These are phyloP conservation scores for Myrmecophaga tridactyla DNA, from an alignment of 2,113 vertebrate species.

Conservation along the genomic window DNA sequence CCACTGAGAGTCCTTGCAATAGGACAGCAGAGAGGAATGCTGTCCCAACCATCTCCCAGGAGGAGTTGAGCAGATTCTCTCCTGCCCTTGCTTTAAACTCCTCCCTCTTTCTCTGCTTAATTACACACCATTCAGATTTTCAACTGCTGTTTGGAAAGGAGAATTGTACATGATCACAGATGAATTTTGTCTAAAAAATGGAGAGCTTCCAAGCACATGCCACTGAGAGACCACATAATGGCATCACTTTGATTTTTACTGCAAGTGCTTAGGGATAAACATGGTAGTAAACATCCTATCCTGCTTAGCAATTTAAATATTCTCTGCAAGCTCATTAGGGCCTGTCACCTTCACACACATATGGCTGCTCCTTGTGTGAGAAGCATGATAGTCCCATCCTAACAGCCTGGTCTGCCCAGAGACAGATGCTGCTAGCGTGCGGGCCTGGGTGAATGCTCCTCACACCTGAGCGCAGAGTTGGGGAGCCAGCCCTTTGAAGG, in stretches of 20 bases:
- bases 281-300: slow-evolving; percentile 47
- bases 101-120: slow-evolving; percentile 10
- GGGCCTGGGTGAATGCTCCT: neutral
- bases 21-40: neutral
- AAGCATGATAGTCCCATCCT: neutral
- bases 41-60: neutral
- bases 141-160: slow-evolving; percentile 61
- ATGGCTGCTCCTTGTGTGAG: neutral
- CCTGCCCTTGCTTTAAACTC: neutral
- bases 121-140: slow-evolving; percentile 13
- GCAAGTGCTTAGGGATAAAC: slow-evolving; percentile 66
- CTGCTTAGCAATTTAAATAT: slow-evolving; percentile 68
- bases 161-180: slow-evolving; percentile 62
- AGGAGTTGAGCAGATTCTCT: neutral
- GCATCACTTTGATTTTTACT: slow-evolving; percentile 71
- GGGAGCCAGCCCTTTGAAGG: neutral
- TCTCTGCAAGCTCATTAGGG: slow-evolving; percentile 49
- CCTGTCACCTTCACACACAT: neutral
- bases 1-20: neutral
- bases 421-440: neutral
- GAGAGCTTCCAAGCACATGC: slow-evolving; percentile 61
- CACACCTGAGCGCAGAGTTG: neutral
- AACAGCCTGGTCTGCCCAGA: neutral
- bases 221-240: slow-evolving; percentile 56
- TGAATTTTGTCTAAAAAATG: slow-evolving; percentile 62